A percentile compares a stretch with the other conserved stretches of the same genome.
These are phyloP conservation scores for Porites cylindrica DNA, from an alignment of 92 coral and sea anemone species.

Conservation along the genomic window DNA sequence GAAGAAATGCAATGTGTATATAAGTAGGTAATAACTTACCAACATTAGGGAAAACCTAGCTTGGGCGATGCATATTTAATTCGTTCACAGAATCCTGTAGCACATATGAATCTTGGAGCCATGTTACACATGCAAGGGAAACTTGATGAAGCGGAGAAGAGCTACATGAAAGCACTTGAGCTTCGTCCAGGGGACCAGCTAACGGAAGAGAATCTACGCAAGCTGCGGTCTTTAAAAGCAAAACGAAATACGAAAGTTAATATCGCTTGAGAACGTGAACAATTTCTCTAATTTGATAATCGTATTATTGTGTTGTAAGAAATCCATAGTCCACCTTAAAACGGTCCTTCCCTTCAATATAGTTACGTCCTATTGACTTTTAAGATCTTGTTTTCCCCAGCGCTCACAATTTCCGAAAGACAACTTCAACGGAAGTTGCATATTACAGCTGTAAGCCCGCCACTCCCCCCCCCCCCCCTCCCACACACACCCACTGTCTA, in stretches of 20 bases:
- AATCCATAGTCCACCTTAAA: too few species aligned
- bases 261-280: background rate
- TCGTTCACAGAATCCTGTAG: conserved; percentile 73
- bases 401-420: too few species aligned
- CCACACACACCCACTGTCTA: too few species aligned
- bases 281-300: too few species aligned
- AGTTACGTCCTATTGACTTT: too few species aligned
- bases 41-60: background rate
- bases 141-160: conserved; percentile 82
- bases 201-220: conserved; percentile 82
- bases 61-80: background rate
- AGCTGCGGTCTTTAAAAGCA: conserved; percentile 77
- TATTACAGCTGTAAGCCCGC: too few species aligned
- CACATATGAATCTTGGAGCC: conserved; percentile 99
- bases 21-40: background rate
- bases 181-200: conserved; percentile 84
- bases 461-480: too few species aligned
- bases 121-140: conserved; percentile 84
- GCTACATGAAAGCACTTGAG: conserved; percentile 76
- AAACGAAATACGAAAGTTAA: conserved; percentile 15
- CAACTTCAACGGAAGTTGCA: too few species aligned
- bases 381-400: too few species aligned
- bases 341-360: too few species aligned
- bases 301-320: too few species aligned
- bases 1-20: too few species aligned